Conservation (phyloP, 2,113 vertebrate species). For the Pomatostomus ruficeps region DNA sequence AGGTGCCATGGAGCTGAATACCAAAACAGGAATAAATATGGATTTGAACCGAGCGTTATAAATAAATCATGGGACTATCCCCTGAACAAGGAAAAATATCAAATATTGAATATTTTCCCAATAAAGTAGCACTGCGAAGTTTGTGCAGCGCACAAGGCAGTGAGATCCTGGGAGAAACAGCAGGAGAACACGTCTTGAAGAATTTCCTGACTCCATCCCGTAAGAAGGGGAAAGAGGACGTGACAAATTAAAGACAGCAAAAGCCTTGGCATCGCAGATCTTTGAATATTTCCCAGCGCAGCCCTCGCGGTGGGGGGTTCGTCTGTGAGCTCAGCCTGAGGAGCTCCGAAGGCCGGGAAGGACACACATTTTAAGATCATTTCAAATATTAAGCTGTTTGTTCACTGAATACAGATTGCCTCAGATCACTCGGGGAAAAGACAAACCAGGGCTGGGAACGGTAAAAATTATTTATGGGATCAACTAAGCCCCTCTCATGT, state of each 20-base stretch:
- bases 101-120: background rate
- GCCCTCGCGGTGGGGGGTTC: background rate
- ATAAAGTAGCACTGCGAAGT: background rate
- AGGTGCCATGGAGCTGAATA: conserved; percentile 5
- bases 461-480: background rate
- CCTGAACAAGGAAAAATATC: background rate
- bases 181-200: background rate
- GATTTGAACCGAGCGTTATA: background rate
- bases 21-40: conserved; percentile 35
- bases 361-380: background rate
- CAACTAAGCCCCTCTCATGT: background rate
- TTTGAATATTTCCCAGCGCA: background rate
- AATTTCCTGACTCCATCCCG: background rate
- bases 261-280: background rate
- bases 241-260: background rate
- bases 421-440: background rate
- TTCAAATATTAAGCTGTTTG: background rate
- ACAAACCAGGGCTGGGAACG: background rate
- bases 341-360: background rate
- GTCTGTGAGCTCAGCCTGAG: background rate
- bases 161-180: background rate
- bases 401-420: background rate
- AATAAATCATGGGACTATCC: conserved; percentile 4
- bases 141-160: background rate
- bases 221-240: background rate